Conservation (phyloP, 1,140 invertebrate species). For the Littorina saxatilis region DNA sequence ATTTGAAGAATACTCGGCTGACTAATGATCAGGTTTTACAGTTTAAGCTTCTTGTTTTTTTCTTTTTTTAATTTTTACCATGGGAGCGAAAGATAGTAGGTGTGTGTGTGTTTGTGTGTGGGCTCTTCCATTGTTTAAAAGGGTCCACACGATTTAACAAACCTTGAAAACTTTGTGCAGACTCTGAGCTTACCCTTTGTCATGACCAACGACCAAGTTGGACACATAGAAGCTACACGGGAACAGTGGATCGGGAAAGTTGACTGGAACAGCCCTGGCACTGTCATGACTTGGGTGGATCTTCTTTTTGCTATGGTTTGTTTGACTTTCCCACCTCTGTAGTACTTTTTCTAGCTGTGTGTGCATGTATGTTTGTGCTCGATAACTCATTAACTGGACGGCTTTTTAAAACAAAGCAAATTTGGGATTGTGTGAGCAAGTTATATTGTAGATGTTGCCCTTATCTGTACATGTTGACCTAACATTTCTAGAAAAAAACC, state of each 20-base stretch:
- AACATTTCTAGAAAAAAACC: too few relatives aligned
- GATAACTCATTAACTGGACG: too few relatives aligned
- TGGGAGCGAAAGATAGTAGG: neutral
- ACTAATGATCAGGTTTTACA: too few relatives aligned
- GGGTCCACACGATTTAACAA: too few relatives aligned
- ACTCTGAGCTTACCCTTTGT: slow-evolving; percentile 98
- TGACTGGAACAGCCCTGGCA: slow-evolving; percentile 1
- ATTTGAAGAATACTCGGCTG: too few relatives aligned
- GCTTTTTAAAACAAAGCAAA: too few relatives aligned
- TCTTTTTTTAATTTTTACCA: slow-evolving; percentile 2
- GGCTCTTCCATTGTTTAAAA: neutral
- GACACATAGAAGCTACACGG: slow-evolving; percentile 80
- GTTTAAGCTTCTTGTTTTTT: too few relatives aligned
- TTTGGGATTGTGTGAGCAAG: too few relatives aligned
- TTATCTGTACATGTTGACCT: too few relatives aligned
- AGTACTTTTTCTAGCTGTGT: slow-evolving; percentile 4
- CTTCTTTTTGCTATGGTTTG: slow-evolving; percentile 72
- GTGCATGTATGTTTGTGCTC: neutral
- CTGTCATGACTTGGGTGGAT: slow-evolving; percentile 63
- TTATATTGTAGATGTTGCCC: too few relatives aligned
- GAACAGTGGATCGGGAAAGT: slow-evolving; percentile 92
- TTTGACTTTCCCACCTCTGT: neutral
- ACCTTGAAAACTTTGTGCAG: too few relatives aligned
- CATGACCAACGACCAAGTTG: slow-evolving; percentile 88
- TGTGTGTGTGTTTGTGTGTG: neutral